These are phyloP conservation scores for Orbicella faveolata DNA, from an alignment of 64 coral and sea anemone species.

Conservation along the genomic window DNA sequence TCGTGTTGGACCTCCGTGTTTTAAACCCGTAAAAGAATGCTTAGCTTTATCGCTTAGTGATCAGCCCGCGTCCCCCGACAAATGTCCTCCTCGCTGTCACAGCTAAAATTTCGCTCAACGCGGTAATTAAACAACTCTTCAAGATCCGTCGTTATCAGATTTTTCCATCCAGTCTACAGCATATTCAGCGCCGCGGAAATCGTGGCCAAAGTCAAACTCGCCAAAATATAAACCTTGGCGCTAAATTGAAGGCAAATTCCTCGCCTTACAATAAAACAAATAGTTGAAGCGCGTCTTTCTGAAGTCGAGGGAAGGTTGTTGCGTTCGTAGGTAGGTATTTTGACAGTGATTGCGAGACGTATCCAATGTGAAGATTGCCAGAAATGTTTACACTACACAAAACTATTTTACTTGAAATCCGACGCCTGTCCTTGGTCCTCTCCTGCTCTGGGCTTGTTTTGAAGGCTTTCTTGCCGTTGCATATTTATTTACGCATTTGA, in stretches of 20 bases:
- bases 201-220: background rate
- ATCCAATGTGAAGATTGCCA: conserved; percentile 24
- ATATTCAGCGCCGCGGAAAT: conserved; percentile 11
- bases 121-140: conserved; percentile 34
- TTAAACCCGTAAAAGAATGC: conserved; percentile 6
- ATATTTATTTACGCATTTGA: conserved; percentile 1
- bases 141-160: conserved; percentile 39
- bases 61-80: background rate
- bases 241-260: background rate
- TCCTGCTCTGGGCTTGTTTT: background rate
- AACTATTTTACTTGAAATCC: conserved; percentile 28
- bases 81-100: background rate
- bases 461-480: background rate
- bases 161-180: conserved; percentile 18
- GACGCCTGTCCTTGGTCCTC: background rate
- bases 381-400: conserved; percentile 36
- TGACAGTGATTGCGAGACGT: conserved; percentile 1
- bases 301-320: no score
- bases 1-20: background rate
- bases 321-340: background rate
- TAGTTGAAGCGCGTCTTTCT: no score
- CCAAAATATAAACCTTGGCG: background rate
- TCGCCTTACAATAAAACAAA: no score
- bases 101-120: conserved; percentile 36
- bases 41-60: conserved; percentile 1